Conservation (phyloP, 1,140 invertebrate genomes). For the Trichogramma pretiosum region DNA sequence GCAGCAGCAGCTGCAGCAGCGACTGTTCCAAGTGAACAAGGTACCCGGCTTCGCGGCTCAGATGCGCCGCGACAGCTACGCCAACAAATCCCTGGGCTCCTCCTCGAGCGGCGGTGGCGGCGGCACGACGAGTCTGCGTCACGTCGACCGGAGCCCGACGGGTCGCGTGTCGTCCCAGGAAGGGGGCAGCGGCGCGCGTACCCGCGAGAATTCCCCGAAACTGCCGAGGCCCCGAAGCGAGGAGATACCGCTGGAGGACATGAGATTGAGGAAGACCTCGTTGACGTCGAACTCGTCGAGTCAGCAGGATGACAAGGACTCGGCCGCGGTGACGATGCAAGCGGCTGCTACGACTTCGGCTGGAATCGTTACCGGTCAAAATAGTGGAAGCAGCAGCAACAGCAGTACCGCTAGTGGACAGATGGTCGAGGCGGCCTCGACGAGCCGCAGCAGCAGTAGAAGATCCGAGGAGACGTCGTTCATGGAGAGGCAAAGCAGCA, state of each 20-base stretch:
- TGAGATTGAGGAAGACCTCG: conserved; percentile 44
- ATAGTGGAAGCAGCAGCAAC: neutral
- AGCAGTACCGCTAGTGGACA: no score
- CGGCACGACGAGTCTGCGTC: conserved; percentile 31
- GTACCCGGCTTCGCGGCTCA: conserved; percentile 64
- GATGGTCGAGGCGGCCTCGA: no score
- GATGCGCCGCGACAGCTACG: conserved; percentile 45
- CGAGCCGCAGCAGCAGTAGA: conserved; percentile 22
- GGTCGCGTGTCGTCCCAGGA: conserved; percentile 21
- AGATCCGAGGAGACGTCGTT: conserved; percentile 65
- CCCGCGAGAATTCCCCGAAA: conserved; percentile 56
- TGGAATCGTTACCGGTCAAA: neutral
- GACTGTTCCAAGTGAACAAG: conserved; percentile 52
- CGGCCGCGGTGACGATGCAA: no score
- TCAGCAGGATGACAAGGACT: neutral
- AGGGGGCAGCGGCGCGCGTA: conserved; percentile 35
- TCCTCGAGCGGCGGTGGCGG: conserved; percentile 28
- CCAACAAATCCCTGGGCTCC: conserved; percentile 23
- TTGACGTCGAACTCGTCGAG: conserved; percentile 24
- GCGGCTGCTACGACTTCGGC: no score
- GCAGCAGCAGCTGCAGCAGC: conserved; percentile 43
- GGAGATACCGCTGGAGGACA: conserved; percentile 78
- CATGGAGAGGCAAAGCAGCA: conserved; percentile 43
- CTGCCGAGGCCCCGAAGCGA: conserved; percentile 66
- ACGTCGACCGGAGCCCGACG: conserved; percentile 32